Evolutionary conservation across 1,140 invertebrate species (phyloP).

Genomic region (Drosophila lacertosa): DNA sequence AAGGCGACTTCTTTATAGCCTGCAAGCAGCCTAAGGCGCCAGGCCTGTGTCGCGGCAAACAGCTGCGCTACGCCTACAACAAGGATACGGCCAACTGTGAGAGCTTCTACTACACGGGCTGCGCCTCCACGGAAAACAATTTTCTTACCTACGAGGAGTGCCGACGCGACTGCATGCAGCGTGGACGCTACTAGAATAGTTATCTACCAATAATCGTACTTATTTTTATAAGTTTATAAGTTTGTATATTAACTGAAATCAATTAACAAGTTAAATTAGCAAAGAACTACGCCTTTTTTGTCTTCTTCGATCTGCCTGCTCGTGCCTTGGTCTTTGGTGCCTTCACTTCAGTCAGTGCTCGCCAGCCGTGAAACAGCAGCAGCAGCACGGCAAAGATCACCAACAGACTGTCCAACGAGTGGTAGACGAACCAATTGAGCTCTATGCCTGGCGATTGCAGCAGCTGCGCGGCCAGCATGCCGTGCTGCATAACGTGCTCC

Average conservation of each 20-base stretch:
- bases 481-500: slow-evolving; percentile 87
- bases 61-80: slow-evolving; percentile 75
- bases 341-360: neutral
- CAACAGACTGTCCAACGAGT: slow-evolving; percentile 67
- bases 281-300: neutral
- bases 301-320: neutral
- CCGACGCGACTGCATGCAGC: slow-evolving; percentile 76
- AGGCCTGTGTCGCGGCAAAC: slow-evolving; percentile 61
- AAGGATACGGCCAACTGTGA: slow-evolving; percentile 68
- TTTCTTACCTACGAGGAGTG: slow-evolving; percentile 79
- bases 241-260: slow-evolving; percentile 7
- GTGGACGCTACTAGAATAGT: slow-evolving; percentile 52
- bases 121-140: slow-evolving; percentile 70
- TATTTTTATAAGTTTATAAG: neutral
- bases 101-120: slow-evolving; percentile 77
- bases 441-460: slow-evolving; percentile 84
- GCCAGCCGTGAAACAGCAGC: slow-evolving; percentile 12
- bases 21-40: slow-evolving; percentile 71
- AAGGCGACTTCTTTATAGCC: slow-evolving; percentile 28
- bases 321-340: neutral
- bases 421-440: slow-evolving; percentile 78
- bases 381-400: slow-evolving; percentile 20
- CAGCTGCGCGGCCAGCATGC: slow-evolving; percentile 83
- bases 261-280: neutral
- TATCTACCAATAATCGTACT: neutral